phyloP scores from a whole-genome alignment of 2,888 invertebrate species.

The Cryptus armator region DNA sequence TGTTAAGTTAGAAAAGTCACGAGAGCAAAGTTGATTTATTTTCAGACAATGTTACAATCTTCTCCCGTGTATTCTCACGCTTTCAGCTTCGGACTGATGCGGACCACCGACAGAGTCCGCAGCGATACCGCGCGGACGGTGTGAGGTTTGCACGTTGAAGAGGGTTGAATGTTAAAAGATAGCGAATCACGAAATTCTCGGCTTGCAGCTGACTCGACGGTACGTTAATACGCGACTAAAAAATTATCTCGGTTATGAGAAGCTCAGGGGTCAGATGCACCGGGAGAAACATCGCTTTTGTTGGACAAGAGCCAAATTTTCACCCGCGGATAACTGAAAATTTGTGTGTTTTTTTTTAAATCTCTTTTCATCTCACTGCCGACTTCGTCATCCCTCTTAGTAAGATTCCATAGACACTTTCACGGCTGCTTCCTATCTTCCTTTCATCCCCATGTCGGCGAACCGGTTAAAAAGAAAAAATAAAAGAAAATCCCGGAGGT shows the following conservation, averaged over 20 bases:
- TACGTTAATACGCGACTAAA: background rate
- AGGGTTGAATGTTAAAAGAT: background rate
- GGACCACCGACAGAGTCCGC: constrained; percentile 4
- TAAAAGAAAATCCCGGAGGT: background rate
- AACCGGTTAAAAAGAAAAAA: constrained; percentile 15
- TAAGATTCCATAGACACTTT: constrained; percentile 20
- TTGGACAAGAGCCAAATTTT: constrained; percentile 58
- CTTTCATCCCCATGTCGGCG: constrained; percentile 4
- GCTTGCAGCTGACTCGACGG: background rate
- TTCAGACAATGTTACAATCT: constrained; percentile 33
- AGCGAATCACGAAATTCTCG: constrained; percentile 38
- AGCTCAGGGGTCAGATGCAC: background rate
- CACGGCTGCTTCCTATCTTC: background rate
- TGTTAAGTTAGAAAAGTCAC: constrained; percentile 3
- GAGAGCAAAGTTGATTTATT: constrained; percentile 52
- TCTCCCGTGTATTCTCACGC: constrained; percentile 32
- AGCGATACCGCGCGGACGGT: background rate
- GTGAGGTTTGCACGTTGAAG: background rate
- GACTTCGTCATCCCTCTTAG: constrained; percentile 19
- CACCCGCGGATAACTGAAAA: constrained; percentile 11
- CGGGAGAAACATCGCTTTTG: constrained; percentile 43
- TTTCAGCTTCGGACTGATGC: constrained; percentile 31
- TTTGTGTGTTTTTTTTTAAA: background rate
- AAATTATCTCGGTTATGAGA: constrained; percentile 1
- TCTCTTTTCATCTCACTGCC: constrained; percentile 1